Conservation (phyloP, 2,797 vertebrate genomes). For the Xenentodon cancila region DNA sequence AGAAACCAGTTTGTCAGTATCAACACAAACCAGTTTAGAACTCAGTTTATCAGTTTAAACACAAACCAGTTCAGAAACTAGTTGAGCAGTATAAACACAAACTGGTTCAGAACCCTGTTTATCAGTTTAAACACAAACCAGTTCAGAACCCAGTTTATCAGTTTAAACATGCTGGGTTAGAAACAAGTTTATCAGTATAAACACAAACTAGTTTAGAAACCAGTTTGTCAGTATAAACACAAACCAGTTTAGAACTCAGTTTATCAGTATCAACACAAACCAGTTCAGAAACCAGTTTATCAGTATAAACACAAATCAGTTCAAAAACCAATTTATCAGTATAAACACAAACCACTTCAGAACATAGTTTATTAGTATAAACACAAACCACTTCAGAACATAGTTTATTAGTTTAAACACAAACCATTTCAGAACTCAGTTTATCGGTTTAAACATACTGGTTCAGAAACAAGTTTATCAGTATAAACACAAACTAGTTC, state of each 20-base stretch:
- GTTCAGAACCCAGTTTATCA: too few species aligned
- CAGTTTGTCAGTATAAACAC: too few species aligned
- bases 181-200: neutral
- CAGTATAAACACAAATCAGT: neutral
- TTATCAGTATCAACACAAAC: neutral
- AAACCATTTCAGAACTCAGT: neutral
- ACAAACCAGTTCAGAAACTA: neutral
- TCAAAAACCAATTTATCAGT: neutral
- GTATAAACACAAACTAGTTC: neutral
- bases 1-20: neutral
- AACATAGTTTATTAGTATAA: neutral
- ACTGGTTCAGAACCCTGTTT: neutral
- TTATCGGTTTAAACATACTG: too few species aligned
- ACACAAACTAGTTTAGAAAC: conserved; percentile 2
- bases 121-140: too few species aligned
- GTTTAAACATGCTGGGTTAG: neutral
- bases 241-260: too few species aligned
- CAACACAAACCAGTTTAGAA: too few species aligned
- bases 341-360: neutral
- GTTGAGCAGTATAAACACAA: neutral
- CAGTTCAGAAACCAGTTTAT: neutral
- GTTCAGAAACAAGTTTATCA: too few species aligned
- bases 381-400: neutral
- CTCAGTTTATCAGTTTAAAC: neutral
- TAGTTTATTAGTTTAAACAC: neutral